Evolutionary conservation across 2,888 invertebrate genomes (phyloP), one percentile per base, ranked within the genome.

Genomic region (Ethmia dodecea): DNA sequence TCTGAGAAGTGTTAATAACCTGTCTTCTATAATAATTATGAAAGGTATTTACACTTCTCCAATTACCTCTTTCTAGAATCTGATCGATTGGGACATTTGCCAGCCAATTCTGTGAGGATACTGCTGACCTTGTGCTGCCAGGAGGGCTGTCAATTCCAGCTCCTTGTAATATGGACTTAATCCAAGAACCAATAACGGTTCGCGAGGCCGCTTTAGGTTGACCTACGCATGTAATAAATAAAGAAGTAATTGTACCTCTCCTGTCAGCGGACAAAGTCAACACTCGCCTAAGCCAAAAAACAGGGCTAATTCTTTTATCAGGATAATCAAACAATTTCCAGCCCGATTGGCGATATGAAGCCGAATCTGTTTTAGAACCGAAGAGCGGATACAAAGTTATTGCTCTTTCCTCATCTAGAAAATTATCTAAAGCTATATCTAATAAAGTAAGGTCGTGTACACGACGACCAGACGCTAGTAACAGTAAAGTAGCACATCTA

Each of bases 311-410:
- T n/a, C 5, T 10, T 10, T 25, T 8, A n/a, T 4, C 14, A 12
- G 5, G 13, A 10, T 13, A 12, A 15, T n/a, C 9, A 6, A n/a
- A 11, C 8, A n/a, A 11, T 18, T 11, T 15, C 33, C 33, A 27
- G 4, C 27, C 27, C 3, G 27, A 33, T 18, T 26, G 33, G 11
- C 13, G 12, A 10, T 33, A 12, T 5, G n/a, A 9, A 6, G 13
- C 24, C 5, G 13, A 10, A 11, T 32, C 32, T 5, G 32, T 32
- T 32, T 32, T 32, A 5, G 32, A 32, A n/a, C 32, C 32, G 10
- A 32, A 32, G 3, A n/a, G 5, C 5, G 32, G 32, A 24, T 25
- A 32, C 6, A 32, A 25, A n/a, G n/a, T 14, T 3, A 32, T 14
- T 10, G n/a, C 5, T 9, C 9, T 9, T 9, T n/a, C 25, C 5